Conservation (phyloP, 2,113 vertebrate species). For the Euleptes europaea region DNA sequence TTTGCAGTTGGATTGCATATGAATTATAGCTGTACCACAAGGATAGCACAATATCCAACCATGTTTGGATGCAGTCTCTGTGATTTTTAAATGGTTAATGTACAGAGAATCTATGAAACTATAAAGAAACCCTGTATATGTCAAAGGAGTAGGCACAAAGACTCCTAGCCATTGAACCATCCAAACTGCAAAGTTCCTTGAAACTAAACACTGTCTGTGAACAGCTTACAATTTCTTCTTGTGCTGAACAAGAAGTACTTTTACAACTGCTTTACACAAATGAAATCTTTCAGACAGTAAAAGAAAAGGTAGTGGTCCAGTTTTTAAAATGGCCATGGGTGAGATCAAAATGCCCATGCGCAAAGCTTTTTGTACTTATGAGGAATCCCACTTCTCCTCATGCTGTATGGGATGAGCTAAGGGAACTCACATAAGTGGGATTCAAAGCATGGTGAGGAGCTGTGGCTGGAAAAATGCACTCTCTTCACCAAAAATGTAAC, state of each 20-base stretch:
- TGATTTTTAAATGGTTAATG: neutral
- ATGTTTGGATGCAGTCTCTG: neutral
- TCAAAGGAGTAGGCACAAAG: neutral
- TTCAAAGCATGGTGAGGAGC: too few relatives aligned
- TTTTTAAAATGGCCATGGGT: neutral
- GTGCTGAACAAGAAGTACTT: neutral
- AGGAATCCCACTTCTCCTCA: too few relatives aligned
- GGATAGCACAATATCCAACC: too few relatives aligned
- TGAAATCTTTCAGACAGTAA: neutral
- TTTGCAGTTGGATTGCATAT: too few relatives aligned
- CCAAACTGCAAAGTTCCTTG: neutral
- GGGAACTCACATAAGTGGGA: too few relatives aligned
- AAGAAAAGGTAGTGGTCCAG: neutral
- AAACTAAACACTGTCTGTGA: neutral
- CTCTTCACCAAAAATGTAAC: too few relatives aligned
- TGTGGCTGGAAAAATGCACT: too few relatives aligned
- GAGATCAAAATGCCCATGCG: neutral
- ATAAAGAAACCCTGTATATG: neutral
- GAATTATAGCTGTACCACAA: too few relatives aligned
- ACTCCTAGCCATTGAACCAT: neutral
- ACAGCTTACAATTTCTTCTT: neutral
- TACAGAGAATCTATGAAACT: neutral
- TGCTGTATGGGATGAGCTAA: too few relatives aligned
- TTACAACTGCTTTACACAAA: neutral
- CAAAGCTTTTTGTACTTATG: too few relatives aligned